Percentiles rank a stretch among this genome's conserved stretches.
These are phyloP conservation scores for Neoascia interrupta DNA, from an alignment of 2,888 invertebrate genomes.

Conservation along the genomic window DNA sequence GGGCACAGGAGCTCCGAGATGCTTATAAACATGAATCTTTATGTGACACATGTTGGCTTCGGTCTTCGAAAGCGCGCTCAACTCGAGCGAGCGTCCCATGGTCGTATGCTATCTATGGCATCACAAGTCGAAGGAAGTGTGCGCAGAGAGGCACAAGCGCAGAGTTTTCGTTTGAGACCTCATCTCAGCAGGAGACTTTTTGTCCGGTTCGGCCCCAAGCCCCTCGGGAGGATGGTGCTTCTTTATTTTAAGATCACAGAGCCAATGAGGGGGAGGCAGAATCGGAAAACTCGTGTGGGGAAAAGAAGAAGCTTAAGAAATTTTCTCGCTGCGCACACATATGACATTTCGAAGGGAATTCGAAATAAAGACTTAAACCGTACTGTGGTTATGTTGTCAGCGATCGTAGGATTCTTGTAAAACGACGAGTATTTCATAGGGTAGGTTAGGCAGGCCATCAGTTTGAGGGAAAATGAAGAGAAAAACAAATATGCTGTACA, in stretches of 20 bases:
- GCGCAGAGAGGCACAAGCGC: slow-evolving; percentile 52
- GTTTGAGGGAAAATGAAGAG: no score
- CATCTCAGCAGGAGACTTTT: slow-evolving; percentile 64
- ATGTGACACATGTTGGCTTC: slow-evolving; percentile 65
- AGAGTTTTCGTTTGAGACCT: slow-evolving; percentile 51
- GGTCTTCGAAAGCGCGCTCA: slow-evolving; percentile 50
- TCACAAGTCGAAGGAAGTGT: slow-evolving; percentile 48
- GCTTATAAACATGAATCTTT: slow-evolving; percentile 53
- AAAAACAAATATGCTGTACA: no score
- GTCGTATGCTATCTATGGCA: slow-evolving; percentile 37
- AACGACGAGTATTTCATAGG: no score
- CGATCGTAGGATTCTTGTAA: no score
- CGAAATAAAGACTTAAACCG: no score
- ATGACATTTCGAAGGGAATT: no score
- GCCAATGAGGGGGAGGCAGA: slow-evolving; percentile 8
- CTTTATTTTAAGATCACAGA: slow-evolving; percentile 55
- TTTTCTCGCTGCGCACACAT: no score
- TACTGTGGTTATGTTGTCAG: no score
- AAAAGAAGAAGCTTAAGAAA: no score
- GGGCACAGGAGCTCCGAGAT: slow-evolving; percentile 20
- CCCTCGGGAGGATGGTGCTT: slow-evolving; percentile 24
- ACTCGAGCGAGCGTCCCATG: slow-evolving; percentile 27
- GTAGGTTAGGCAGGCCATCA: no score
- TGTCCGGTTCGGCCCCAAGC: slow-evolving; percentile 5
- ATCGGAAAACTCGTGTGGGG: no score